Conservation (phyloP, 2,797 vertebrate genomes). For the Steatocranus sp. region DNA sequence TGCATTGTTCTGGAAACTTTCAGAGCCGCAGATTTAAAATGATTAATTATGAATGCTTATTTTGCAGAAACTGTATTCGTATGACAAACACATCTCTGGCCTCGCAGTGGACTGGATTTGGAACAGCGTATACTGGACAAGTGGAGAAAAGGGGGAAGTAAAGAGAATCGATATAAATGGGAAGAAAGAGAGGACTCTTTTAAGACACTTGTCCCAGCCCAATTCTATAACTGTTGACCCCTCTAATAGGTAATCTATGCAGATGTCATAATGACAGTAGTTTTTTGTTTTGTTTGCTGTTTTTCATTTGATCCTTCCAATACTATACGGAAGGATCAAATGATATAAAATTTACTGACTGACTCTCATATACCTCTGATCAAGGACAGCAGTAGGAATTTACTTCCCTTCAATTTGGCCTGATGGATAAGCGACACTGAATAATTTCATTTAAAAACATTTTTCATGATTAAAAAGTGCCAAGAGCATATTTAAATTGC, state of each 20-base stretch:
- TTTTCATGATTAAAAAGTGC: not conserved
- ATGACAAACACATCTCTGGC: slow-evolving; percentile 82
- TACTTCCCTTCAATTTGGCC: not conserved
- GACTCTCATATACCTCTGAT: not conserved
- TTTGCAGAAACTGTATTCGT: slow-evolving; percentile 79
- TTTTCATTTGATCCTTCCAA: not conserved
- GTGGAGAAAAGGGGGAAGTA: slow-evolving; percentile 81
- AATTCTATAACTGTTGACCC: slow-evolving; percentile 81
- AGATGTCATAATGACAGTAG: not conserved
- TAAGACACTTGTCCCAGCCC: slow-evolving; percentile 76
- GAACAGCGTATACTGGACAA: slow-evolving; percentile 82
- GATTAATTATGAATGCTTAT: not conserved
- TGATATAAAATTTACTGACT: slow-evolving; percentile 24
- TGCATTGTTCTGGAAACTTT: not conserved
- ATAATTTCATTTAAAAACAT: not conserved
- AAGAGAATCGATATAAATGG: slow-evolving; percentile 80
- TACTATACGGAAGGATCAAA: not conserved
- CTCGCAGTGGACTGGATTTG: slow-evolving; percentile 90
- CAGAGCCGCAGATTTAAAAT: not conserved
- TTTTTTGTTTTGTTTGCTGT: not conserved
- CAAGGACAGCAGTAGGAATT: not conserved
- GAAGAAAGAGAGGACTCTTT: slow-evolving; percentile 74
- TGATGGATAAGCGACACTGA: not conserved
- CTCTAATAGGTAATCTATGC: slow-evolving; percentile 77
- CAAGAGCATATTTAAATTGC: not conserved